Base-by-base conservation (phyloP, 2,113 vertebrate species). In the Pterocles gutturalis region DNA sequence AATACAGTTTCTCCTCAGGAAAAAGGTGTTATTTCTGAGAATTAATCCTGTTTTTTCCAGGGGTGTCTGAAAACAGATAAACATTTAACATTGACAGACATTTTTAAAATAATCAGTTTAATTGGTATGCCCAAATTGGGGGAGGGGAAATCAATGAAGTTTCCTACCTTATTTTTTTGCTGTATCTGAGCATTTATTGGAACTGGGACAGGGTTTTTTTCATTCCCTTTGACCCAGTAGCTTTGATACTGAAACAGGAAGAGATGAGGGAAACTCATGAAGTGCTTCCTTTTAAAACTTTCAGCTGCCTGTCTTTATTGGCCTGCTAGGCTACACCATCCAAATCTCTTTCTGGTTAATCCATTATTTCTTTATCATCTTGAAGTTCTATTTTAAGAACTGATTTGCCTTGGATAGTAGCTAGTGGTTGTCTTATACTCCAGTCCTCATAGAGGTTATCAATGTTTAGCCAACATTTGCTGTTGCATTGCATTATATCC, bases 161-260 rank as follows among this genome's bases (percentile, higher is more conserved):
- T 82, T 71, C 25, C 17, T 84, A 19, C 8, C 43, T 70, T 49
- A 7, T 36, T 71, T 87, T 70, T 43, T 17, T 28, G 12, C 8
- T 24, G 10, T 60, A 87, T 91, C 60, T 48, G 65, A 87, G 5
- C 60, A 55, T 71, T n/a, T 90, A 26, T 20, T 76, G 24, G 48
- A 88, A 87, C 66, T 1, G 3, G 34, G 20, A 26, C 21, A 60
- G 43, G 29, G 24, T 79, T 34, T 75, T 57, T 57, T 91, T 72
- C 3, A 33, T 90, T 86, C 62, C 24, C 24, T 80, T 73, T 89
- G 67, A 78, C 1, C 1, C 79, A 22, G 21, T 31, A 70, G 31
- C 8, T 95, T 83, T 83, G 62, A 65, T 69, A 54, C 26, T 77
- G 38, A 92, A 93, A 54, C 49, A 73, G 89, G 75, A 92, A 90